These are phyloP conservation scores for Grammomys dolichurus DNA, from an alignment of 2,113 vertebrate genomes.

Conservation along the genomic window DNA sequence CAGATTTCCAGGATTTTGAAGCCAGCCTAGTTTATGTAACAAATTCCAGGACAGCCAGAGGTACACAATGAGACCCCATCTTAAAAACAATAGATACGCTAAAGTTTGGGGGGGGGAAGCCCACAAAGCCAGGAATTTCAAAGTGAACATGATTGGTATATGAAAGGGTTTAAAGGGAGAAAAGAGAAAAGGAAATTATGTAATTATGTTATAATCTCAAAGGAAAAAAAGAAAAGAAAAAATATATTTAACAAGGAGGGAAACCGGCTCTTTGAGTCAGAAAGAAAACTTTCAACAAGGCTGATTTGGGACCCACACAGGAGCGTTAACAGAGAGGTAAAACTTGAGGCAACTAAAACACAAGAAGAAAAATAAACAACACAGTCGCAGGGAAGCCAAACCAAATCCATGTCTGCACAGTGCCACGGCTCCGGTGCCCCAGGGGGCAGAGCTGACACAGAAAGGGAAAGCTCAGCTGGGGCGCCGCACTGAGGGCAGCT, in stretches of 20 bases:
- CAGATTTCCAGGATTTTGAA: background rate
- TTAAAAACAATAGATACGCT: background rate
- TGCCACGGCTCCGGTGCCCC: fast-evolving
- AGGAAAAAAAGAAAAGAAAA: background rate
- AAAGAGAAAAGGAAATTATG: background rate
- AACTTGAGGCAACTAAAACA: background rate
- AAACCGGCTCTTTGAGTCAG: fast-evolving
- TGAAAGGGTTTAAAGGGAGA: background rate
- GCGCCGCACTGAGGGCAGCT: background rate
- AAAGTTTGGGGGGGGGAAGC: background rate
- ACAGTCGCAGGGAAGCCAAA: background rate
- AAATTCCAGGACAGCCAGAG: background rate
- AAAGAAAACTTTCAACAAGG: background rate
- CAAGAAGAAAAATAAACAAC: background rate
- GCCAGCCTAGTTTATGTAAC: background rate
- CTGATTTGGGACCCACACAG: fast-evolving
- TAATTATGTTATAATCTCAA: background rate
- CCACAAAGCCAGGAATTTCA: background rate
- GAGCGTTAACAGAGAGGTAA: fast-evolving
- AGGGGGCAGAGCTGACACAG: background rate
- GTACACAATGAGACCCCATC: background rate
- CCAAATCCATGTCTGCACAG: fast-evolving
- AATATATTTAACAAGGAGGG: too few relatives aligned
- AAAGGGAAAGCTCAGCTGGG: background rate
- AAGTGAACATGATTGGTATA: background rate